Base-by-base conservation (phyloP, 1,140 invertebrate genomes). In the Apis dorsata region DNA sequence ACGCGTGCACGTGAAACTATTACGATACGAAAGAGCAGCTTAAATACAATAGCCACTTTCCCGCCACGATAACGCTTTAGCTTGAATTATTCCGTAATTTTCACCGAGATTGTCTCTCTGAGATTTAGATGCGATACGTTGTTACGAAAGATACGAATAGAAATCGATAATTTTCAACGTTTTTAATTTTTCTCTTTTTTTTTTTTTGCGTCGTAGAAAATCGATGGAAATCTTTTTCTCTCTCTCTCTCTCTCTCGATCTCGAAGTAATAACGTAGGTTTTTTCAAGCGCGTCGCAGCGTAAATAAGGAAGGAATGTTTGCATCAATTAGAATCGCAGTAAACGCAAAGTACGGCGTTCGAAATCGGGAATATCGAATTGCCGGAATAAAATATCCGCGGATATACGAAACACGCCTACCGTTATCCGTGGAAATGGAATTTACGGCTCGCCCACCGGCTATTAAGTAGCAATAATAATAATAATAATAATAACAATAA, bases 71-170 rank as follows among this genome's bases (percentile, higher is more conserved):
- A 89, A 89, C 81, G 85, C 87, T 81, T 66, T 76, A 62, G 72
- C 85, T 73, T 86, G 87, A 88, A 85, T 89, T 89, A 89, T 89
- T 89, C 88, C 66, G 85, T 69, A 89, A 88, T 89, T 89, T 88
- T 86, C 85, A 71, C 2, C 85, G 72, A 88, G 88, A 88, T 86
- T 89, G 79, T 86, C 88, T 81, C 81, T 60, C 72, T 79, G 84
- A 59, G 79, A n/a, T n/a, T 88, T 89, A 88, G 81, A 75, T 66
- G 73, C 70, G 77, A 74, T 71, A 24, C 24, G 84, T 72, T 78
- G 57, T 57, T 71, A 80, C 53, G 19, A 70, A 24, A 75, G 79
- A 53, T 44, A 62, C 28, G 63, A 63, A 78, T 74, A 80, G 24
- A 24, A 0, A 44, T 44, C 34, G 34, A 44, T 44, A 44, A 44